Evolutionary conservation across 2,113 vertebrate species (phyloP).

Genomic region (Tonatia bakeri): DNA sequence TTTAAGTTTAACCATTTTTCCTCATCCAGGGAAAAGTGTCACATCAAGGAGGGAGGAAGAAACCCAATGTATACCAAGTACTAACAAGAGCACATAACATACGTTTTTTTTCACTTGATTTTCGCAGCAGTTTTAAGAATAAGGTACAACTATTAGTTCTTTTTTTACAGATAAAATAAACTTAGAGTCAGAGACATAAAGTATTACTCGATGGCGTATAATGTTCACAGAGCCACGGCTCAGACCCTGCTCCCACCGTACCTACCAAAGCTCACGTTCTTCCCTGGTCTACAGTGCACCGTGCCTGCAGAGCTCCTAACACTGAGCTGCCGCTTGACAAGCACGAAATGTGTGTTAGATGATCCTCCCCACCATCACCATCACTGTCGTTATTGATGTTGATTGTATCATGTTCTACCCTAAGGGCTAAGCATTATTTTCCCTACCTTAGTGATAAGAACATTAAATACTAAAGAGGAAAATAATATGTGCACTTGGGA

Average conservation of each 20-base stretch:
- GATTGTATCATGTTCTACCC: neutral
- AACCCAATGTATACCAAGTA: neutral
- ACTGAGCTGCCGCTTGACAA: neutral
- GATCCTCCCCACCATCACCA: neutral
- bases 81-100: neutral
- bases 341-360: neutral
- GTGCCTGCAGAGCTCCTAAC: neutral
- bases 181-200: neutral
- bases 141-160: neutral
- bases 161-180: neutral
- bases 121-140: neutral
- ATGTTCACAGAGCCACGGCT: neutral
- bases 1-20: neutral
- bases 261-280: neutral
- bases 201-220: fast-evolving
- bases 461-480: neutral
- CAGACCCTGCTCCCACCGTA: neutral
- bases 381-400: fast-evolving
- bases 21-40: neutral
- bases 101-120: neutral
- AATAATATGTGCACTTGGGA: neutral
- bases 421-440: neutral
- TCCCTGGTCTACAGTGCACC: neutral
- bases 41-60: neutral
- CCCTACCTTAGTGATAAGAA: neutral